phyloP scores from a whole-genome alignment of 2,888 invertebrate species.

The Drosophila anomelani region DNA sequence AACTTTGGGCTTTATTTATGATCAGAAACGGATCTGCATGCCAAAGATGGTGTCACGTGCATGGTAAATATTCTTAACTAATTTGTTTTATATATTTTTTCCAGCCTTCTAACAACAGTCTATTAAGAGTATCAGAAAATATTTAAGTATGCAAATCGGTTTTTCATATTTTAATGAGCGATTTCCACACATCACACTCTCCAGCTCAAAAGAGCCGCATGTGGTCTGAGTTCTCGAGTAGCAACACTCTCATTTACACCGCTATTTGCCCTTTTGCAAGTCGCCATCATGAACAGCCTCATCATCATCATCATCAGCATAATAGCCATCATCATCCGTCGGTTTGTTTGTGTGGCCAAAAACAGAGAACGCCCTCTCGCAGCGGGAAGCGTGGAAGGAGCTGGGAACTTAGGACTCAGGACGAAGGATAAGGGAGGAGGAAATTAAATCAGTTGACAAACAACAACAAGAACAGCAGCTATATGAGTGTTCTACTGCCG shows the following conservation, averaged over 20 bases:
- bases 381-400: constrained; percentile 53
- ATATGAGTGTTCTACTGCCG: constrained; percentile 11
- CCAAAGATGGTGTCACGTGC: constrained; percentile 18
- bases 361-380: constrained; percentile 71
- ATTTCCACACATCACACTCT: constrained; percentile 51
- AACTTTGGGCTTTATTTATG: constrained; percentile 58
- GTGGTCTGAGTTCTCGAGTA: constrained; percentile 61
- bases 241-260: constrained; percentile 53
- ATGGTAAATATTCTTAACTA: neutral
- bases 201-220: constrained; percentile 68
- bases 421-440: constrained; percentile 51
- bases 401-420: constrained; percentile 4
- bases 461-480: constrained; percentile 50
- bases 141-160: constrained; percentile 48
- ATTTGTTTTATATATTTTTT: neutral
- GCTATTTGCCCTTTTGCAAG: constrained; percentile 71
- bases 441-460: constrained; percentile 81
- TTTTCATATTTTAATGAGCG: constrained; percentile 63
- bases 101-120: neutral
- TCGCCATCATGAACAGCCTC: constrained; percentile 25
- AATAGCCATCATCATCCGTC: constrained; percentile 40
- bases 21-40: constrained; percentile 27
- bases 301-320: constrained; percentile 18
- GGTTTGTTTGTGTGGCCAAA: constrained; percentile 66
- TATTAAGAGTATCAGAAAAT: constrained; percentile 3